These are phyloP conservation scores for Maconellicoccus hirsutus DNA, from an alignment of 1,140 invertebrate genomes.

Conservation along the genomic window DNA sequence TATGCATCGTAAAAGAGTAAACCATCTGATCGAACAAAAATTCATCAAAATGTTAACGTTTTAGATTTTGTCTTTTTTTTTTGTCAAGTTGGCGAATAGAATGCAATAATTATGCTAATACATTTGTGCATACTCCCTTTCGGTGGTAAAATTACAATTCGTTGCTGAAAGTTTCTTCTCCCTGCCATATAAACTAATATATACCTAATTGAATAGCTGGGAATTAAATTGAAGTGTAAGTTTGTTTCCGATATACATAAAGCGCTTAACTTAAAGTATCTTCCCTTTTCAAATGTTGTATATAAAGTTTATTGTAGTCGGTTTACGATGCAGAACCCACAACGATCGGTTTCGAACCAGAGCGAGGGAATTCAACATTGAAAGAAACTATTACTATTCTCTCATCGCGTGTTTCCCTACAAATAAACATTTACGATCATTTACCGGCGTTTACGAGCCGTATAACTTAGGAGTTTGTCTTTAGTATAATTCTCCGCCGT, in stretches of 20 bases:
- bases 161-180: constrained; percentile 7
- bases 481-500: not conserved
- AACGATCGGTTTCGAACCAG: constrained; percentile 17
- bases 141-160: not conserved
- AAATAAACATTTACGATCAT: constrained; percentile 22
- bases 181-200: constrained; percentile 1
- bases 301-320: constrained; percentile 20
- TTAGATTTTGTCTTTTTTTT: no score
- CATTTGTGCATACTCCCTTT: not conserved
- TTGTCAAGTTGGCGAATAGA: not conserved
- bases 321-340: constrained; percentile 19
- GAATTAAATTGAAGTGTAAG: constrained; percentile 22
- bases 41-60: no score
- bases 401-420: constrained; percentile 19
- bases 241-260: constrained; percentile 21
- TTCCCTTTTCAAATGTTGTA: constrained; percentile 15
- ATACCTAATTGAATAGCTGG: constrained; percentile 21
- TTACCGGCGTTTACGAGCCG: constrained; percentile 16
- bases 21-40: no score
- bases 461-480: constrained; percentile 17
- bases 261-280: constrained; percentile 14
- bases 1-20: no score
- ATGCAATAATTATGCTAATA: constrained; percentile 18
- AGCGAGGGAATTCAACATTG: constrained; percentile 16
- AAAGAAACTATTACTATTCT: constrained; percentile 21